phyloP scores from a whole-genome alignment of 37 sponge, comb jelly and placozoan species.

The Ephydatia muelleri region DNA sequence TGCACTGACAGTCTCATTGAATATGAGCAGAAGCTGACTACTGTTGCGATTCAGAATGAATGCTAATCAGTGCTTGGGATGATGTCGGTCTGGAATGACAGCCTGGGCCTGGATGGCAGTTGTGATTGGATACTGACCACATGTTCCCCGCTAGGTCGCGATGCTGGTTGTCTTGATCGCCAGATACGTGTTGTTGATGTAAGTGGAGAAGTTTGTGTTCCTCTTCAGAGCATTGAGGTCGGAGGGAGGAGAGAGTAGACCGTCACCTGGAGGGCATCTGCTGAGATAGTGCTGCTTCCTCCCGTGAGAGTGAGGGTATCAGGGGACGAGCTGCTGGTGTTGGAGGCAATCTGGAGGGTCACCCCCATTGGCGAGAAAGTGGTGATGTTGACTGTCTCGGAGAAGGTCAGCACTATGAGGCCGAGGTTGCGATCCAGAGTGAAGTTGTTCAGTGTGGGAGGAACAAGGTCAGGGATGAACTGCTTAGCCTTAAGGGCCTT shows the following conservation, averaged over 20 bases:
- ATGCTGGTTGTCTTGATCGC: conserved; percentile 42
- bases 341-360: conserved; percentile 36
- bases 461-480: conserved; percentile 72
- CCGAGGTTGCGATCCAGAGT: conserved; percentile 77
- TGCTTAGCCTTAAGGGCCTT: conserved; percentile 51
- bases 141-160: conserved; percentile 64
- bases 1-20: conserved; percentile 80
- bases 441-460: conserved; percentile 71
- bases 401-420: conserved; percentile 64
- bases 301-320: conserved; percentile 43
- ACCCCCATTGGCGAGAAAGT: conserved; percentile 66
- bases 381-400: conserved; percentile 86
- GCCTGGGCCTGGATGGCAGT: conserved; percentile 34
- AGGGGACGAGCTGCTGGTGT: conserved; percentile 6
- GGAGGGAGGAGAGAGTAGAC: conserved; percentile 30
- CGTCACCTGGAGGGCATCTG: conserved; percentile 53
- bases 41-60: conserved; percentile 81
- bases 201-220: conserved; percentile 64
- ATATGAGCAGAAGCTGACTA: conserved; percentile 55
- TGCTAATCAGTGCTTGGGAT: conserved; percentile 45
- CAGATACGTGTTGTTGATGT: conserved; percentile 51
- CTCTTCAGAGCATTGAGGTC: conserved; percentile 86
- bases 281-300: conserved; percentile 46
- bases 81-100: conserved; percentile 60
- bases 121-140: conserved; percentile 33